phyloP scores from a whole-genome alignment of 92 coral and sea anemone species.

The Epizoanthus ramosus region DNA sequence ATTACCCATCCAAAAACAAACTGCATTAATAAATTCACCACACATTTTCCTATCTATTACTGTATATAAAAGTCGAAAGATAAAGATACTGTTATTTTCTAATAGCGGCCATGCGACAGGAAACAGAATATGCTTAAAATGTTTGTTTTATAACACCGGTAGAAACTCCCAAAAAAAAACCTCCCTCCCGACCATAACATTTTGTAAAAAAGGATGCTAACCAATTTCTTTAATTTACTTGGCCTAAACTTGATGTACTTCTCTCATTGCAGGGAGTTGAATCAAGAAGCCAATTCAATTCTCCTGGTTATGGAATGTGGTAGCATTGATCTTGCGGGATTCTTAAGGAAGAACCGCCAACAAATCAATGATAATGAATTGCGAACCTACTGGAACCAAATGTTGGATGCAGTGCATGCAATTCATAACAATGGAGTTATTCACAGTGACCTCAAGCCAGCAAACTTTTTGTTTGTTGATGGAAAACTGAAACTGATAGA shows the following conservation, averaged over 20 bases:
- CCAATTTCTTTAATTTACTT: too few relatives aligned
- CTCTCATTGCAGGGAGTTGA: constrained; percentile 75
- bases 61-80: too few relatives aligned
- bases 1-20: too few relatives aligned
- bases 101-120: too few relatives aligned
- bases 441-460: constrained; percentile 96
- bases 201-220: too few relatives aligned
- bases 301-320: constrained; percentile 94
- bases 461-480: constrained; percentile 94
- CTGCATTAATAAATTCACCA: too few relatives aligned
- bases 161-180: too few relatives aligned
- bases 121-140: too few relatives aligned
- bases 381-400: constrained; percentile 87
- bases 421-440: constrained; percentile 86
- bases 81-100: too few relatives aligned
- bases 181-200: too few relatives aligned
- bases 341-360: constrained; percentile 78
- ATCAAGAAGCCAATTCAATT: constrained; percentile 70
- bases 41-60: too few relatives aligned
- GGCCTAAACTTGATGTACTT: not conserved
- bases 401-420: constrained; percentile 94
- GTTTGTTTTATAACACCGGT: too few relatives aligned
- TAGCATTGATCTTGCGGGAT: constrained; percentile 91
- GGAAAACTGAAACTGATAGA: constrained; percentile 92
- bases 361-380: constrained; percentile 77